Percentiles rank a stretch among this genome's conserved stretches.
Evolutionary conservation across 2,113 vertebrate species (phyloP).

Genomic region (Desmodus rotundus): DNA sequence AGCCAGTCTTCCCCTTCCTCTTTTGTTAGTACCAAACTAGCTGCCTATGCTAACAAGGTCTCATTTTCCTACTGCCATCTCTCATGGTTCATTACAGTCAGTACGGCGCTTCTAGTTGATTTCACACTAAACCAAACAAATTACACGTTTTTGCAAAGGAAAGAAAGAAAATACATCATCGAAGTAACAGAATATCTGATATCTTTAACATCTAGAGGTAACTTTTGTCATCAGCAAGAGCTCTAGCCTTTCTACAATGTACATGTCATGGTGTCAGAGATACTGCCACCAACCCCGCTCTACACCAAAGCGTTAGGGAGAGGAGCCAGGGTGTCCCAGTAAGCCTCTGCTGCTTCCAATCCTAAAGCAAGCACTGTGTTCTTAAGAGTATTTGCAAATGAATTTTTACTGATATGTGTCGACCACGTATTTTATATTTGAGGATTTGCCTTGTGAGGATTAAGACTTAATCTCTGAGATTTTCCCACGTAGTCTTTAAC

Average conservation of each 20-base stretch:
- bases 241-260: background rate
- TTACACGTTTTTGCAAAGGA: constrained; percentile 14
- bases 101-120: background rate
- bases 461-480: constrained; percentile 61
- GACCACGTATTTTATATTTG: background rate
- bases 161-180: constrained; percentile 8
- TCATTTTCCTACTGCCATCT: background rate
- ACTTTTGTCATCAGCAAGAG: background rate
- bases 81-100: constrained; percentile 19
- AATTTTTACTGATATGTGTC: background rate
- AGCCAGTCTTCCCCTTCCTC: background rate
- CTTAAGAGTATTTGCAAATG: background rate
- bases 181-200: constrained; percentile 30
- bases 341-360: background rate
- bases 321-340: background rate
- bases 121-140: constrained; percentile 40
- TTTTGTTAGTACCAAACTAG: background rate
- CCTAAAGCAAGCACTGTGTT: background rate
- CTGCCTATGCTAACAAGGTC: background rate
- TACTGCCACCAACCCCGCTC: background rate
- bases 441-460: constrained; percentile 47
- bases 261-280: background rate
- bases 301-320: background rate
- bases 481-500: constrained; percentile 22
- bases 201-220: constrained; percentile 55